Conservation (phyloP, 2,888 invertebrate species). For the Dendrolimus houi region DNA sequence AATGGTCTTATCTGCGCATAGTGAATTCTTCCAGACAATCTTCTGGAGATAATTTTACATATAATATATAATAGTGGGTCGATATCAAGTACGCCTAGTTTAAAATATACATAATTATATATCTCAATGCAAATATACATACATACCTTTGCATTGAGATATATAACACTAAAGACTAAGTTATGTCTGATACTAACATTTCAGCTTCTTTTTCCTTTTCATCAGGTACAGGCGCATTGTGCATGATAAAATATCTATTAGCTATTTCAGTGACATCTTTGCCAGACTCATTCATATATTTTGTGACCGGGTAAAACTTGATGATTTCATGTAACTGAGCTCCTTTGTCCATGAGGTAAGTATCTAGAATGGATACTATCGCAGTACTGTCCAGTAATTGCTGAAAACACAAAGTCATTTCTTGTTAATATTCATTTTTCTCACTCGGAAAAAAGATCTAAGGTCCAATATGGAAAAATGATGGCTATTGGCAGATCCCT, state of each 20-base stretch:
- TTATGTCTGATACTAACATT: conserved; percentile 57
- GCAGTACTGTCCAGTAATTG: conserved; percentile 96
- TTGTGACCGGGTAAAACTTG: conserved; percentile 85
- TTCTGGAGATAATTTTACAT: too few relatives aligned
- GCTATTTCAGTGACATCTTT: conserved; percentile 83
- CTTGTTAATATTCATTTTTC: too few relatives aligned
- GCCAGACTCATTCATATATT: conserved; percentile 81
- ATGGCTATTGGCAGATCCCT: too few relatives aligned
- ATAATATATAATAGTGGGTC: too few relatives aligned
- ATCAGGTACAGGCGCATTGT: conserved; percentile 75
- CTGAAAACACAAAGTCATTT: conserved; percentile 49
- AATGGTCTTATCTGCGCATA: too few relatives aligned
- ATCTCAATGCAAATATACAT: too few relatives aligned
- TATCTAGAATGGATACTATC: conserved; percentile 92
- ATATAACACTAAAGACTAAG: conserved; percentile 1
- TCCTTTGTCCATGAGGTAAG: conserved; percentile 80
- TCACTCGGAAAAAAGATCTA: too few relatives aligned
- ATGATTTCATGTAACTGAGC: conserved; percentile 81
- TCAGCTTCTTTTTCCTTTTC: conserved; percentile 70
- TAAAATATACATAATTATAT: too few relatives aligned
- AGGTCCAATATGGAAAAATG: too few relatives aligned
- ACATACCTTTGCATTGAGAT: not conserved
- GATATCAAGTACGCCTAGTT: too few relatives aligned
- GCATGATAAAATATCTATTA: conserved; percentile 94
- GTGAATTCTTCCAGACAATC: too few relatives aligned